Conservation (phyloP, 2,888 invertebrate species). For the Lucinisca nassula region DNA sequence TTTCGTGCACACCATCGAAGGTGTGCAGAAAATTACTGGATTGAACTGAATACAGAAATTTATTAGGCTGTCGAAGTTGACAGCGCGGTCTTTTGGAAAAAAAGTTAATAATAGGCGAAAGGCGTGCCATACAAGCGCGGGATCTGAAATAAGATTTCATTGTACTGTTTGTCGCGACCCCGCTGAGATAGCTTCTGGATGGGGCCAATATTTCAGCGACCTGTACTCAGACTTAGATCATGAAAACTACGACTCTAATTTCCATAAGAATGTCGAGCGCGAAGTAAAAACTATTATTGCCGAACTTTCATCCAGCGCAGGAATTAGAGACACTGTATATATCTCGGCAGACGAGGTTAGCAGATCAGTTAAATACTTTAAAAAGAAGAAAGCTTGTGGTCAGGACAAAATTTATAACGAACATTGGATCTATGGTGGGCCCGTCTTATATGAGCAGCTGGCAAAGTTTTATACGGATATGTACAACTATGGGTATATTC, state of each 20-base stretch:
- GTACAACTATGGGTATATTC: background rate
- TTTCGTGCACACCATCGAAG: background rate
- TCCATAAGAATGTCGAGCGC: background rate
- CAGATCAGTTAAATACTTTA: background rate
- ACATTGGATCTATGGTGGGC: background rate
- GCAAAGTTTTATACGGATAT: background rate
- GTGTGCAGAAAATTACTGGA: background rate
- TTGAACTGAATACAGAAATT: background rate
- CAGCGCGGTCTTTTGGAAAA: background rate
- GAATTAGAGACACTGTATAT: background rate
- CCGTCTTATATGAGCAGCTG: background rate
- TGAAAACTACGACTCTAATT: background rate
- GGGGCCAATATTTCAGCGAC: conserved; percentile 3
- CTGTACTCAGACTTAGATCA: background rate
- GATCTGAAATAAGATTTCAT: conserved; percentile 4
- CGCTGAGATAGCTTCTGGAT: background rate
- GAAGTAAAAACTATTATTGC: background rate
- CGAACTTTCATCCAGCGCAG: background rate
- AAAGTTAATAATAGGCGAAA: background rate
- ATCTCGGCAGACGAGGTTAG: background rate
- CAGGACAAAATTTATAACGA: background rate
- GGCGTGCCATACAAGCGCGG: background rate
- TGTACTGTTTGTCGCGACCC: conserved; percentile 1
- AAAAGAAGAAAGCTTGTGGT: conserved; percentile 8
- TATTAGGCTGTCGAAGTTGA: background rate